Evolutionary conservation across 1,140 invertebrate species (phyloP).

Genomic region (Drosophila repletoides): DNA sequence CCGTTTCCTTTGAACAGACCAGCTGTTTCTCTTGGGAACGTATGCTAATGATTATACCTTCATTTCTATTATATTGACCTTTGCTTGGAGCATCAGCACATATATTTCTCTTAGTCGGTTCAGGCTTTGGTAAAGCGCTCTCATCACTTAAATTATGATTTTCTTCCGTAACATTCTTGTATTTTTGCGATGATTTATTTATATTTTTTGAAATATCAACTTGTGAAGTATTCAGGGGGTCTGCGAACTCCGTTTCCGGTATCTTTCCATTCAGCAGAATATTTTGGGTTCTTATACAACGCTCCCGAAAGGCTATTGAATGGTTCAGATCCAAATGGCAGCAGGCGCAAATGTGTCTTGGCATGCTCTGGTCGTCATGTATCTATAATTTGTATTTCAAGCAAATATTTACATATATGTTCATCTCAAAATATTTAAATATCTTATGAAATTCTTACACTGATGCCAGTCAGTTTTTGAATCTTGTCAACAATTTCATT

Average conservation of each 20-base stretch:
- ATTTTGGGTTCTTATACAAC: constrained; percentile 11
- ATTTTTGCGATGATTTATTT: no score
- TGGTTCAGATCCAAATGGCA: constrained; percentile 15
- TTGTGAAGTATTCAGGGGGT: not conserved
- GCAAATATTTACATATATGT: no score
- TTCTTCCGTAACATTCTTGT: no score
- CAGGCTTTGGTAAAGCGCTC: no score
- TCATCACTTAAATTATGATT: no score
- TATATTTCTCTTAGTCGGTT: no score
- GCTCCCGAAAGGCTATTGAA: constrained; percentile 4
- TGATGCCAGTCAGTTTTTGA: constrained; percentile 18
- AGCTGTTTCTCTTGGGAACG: no score
- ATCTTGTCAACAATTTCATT: constrained; percentile 3
- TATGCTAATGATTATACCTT: no score
- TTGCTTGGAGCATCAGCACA: no score
- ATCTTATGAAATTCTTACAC: not conserved
- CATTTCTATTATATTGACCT: no score
- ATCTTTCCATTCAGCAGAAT: not conserved
- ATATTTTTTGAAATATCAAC: not conserved
- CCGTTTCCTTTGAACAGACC: no score
- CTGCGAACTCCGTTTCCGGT: not conserved
- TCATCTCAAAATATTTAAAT: not conserved
- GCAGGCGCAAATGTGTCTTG: constrained; percentile 1
- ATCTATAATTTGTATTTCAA: no score
- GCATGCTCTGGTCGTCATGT: not conserved